Evolutionary conservation across 2,113 vertebrate genomes (phyloP).

Genomic region (Muntiacus reevesi): DNA sequence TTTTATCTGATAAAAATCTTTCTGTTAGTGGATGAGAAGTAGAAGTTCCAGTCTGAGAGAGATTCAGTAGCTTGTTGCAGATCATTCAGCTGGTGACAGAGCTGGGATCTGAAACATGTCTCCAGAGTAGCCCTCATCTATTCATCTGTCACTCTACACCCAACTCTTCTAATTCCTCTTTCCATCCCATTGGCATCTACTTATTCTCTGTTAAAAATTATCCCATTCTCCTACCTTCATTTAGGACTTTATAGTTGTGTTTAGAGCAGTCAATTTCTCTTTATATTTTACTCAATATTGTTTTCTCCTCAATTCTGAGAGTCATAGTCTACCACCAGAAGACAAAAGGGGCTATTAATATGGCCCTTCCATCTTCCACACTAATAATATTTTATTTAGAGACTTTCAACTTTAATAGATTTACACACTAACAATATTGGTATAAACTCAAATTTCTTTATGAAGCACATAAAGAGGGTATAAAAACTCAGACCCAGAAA

Average conservation of each 20-base stretch:
- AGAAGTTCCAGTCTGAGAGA: neutral
- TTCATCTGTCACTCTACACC: neutral
- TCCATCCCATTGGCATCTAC: neutral
- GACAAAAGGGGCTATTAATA: neutral
- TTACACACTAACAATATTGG: neutral
- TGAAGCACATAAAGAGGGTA: neutral
- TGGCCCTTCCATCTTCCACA: neutral
- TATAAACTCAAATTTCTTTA: neutral
- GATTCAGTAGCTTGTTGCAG: neutral
- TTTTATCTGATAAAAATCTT: conserved; percentile 22
- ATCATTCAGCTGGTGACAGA: neutral
- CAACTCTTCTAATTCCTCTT: neutral
- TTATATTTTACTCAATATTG: neutral
- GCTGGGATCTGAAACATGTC: neutral
- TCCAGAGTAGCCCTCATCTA: neutral
- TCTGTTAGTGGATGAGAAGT: neutral
- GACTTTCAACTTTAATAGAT: neutral
- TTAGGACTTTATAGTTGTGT: neutral
- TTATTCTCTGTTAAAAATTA: neutral
- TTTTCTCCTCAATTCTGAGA: conserved; percentile 1
- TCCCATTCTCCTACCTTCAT: neutral
- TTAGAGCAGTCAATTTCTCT: neutral
- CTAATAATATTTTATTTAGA: neutral
- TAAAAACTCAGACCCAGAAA: neutral
- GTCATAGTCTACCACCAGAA: neutral